Evolutionary conservation across 1,140 invertebrate species (phyloP), one percentile per base, ranked within the genome.

Genomic region (Cheumatopsyche charites): DNA sequence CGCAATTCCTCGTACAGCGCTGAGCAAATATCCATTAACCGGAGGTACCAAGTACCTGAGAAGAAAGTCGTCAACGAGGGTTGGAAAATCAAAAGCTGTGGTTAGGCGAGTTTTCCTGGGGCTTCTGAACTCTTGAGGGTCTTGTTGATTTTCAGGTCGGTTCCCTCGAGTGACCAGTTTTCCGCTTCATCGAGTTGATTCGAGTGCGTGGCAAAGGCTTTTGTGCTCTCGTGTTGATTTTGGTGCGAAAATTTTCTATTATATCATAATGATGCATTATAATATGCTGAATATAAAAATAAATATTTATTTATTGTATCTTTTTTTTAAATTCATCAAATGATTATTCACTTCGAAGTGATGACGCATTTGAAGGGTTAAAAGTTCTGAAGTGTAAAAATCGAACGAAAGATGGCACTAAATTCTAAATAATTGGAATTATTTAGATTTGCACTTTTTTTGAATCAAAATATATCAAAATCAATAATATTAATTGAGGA

Each of bases 1-100:
- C 19, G 19, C 47, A 49, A 49, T 15, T 49, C 65, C 65, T 47
- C 73, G 71, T 75, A 75, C 71, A 75, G 61, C n/a, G n/a, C 74
- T 67, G 47, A 73, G 47, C 69, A 75, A 75, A 75, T 75, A 75
- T 73, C 71, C 74, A 75, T 75, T 75, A 75, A 73, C 71, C 61
- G 62, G 19, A 75, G 67, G 67, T 67, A 75, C 70, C 29, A 26
- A 62, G 66, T 13, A 55, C 4, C 21, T 4, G 7, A 36, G 9
- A 12, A 25, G 23, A 13, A 26, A 23, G 55, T 58, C 17, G 55
- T 17, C 21, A 36, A 9, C 29, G 29, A 36, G 29, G 62, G 47
- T n/a, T 21, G 49, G 21, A 23, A 49, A 66, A 66, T 49, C 42
- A 66, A 49, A 43, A 63, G 58, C 55, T 47, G 45, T 7, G 55